Evolutionary conservation across 1,140 invertebrate genomes (phyloP).

Genomic region (Lepeophtheirus salmonis): DNA sequence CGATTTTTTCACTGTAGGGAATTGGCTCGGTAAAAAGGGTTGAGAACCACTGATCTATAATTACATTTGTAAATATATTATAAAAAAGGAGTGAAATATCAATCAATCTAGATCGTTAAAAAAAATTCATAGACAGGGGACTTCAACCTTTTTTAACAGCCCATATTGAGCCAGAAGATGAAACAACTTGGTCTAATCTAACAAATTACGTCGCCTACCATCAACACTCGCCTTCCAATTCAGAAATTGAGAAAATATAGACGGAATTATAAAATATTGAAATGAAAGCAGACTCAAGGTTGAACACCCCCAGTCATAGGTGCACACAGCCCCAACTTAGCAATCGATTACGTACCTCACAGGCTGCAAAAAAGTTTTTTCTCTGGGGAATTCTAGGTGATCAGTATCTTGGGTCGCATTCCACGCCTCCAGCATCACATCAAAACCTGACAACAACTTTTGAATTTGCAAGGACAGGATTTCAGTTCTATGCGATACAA

Average conservation of each 20-base stretch:
- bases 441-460: neutral
- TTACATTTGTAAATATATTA: neutral
- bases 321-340: too few relatives aligned
- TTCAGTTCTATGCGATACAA: neutral
- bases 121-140: too few relatives aligned
- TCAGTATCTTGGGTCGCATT: neutral
- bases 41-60: neutral
- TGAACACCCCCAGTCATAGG: too few relatives aligned
- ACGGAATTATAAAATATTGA: too few relatives aligned
- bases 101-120: too few relatives aligned
- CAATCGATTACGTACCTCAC: neutral
- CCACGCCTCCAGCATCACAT: constrained; percentile 6
- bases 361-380: neutral
- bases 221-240: too few relatives aligned
- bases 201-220: too few relatives aligned
- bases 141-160: too few relatives aligned
- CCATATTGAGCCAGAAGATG: too few relatives aligned
- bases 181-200: too few relatives aligned
- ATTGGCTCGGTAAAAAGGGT: neutral
- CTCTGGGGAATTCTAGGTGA: constrained; percentile 1
- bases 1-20: neutral
- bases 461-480: constrained; percentile 3
- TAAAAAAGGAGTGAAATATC: neutral
- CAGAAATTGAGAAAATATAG: too few relatives aligned
- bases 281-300: too few relatives aligned